Percentiles rank a stretch among this genome's conserved stretches.
phyloP scores from a whole-genome alignment of 1,140 invertebrate genomes.

The Rhagoletis pomonella region DNA sequence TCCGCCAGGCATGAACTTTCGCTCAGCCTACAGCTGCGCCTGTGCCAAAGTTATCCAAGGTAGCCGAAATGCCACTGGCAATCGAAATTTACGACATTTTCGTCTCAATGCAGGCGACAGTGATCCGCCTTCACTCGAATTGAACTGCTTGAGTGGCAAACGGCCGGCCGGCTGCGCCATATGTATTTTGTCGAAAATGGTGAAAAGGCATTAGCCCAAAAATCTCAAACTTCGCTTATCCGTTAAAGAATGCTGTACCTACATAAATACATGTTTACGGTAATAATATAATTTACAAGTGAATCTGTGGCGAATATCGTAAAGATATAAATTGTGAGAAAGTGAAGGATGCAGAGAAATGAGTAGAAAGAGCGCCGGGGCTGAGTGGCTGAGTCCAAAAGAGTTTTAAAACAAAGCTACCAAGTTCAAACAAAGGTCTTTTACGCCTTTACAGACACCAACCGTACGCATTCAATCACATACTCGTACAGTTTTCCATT shows the following conservation, averaged over 20 bases:
- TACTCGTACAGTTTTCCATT: background rate
- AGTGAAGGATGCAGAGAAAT: background rate
- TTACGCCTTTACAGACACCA: background rate
- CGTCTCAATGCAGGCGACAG: constrained; percentile 31
- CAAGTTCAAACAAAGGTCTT: background rate
- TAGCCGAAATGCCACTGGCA: constrained; percentile 1
- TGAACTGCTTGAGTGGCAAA: background rate
- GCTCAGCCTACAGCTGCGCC: background rate
- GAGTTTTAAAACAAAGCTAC: background rate
- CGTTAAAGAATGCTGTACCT: background rate
- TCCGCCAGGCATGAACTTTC: constrained; percentile 12
- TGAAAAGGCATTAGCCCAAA: constrained; percentile 38
- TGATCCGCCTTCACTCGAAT: constrained; percentile 17
- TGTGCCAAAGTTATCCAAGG: background rate
- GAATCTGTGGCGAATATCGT: background rate
- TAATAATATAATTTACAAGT: constrained; percentile 53
- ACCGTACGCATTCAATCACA: background rate
- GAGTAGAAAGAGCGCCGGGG: background rate
- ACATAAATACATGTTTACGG: background rate
- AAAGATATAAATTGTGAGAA: background rate
- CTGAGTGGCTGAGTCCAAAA: background rate
- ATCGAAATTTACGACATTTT: constrained; percentile 47
- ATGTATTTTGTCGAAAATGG: constrained; percentile 9
- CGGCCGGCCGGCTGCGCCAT: background rate
- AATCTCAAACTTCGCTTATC: constrained; percentile 31